Conservation (phyloP, 2,888 invertebrate genomes). For the Tuta absoluta region DNA sequence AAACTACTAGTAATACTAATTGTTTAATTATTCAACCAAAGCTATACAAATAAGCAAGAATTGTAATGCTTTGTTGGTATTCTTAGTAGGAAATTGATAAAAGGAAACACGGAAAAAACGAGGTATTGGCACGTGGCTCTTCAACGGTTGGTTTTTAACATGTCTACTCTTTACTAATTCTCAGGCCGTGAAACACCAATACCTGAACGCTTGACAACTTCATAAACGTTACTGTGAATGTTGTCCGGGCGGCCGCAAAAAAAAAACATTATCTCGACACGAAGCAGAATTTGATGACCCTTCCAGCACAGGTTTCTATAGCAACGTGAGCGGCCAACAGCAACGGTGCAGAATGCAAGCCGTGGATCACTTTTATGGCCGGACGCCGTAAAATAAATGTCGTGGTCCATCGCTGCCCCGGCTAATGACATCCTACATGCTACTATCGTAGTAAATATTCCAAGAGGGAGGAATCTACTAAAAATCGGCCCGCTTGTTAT, state of each 20-base stretch:
- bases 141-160: neutral
- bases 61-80: no score
- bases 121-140: no score
- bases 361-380: slow-evolving; percentile 81
- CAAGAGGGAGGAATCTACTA: neutral
- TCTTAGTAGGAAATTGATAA: no score
- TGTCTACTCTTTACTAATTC: neutral
- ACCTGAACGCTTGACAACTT: no score
- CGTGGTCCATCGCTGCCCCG: slow-evolving; percentile 73
- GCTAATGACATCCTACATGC: slow-evolving; percentile 72
- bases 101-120: no score
- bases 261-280: no score
- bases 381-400: slow-evolving; percentile 82
- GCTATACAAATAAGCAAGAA: no score
- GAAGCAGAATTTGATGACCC: neutral
- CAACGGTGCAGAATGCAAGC: slow-evolving; percentile 77
- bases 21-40: no score
- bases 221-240: no score
- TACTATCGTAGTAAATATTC: slow-evolving; percentile 52
- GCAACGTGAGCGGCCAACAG: slow-evolving; percentile 45
- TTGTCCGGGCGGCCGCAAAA: no score
- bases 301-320: slow-evolving; percentile 43
- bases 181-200: neutral
- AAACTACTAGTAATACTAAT: no score
- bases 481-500: neutral